phyloP scores from a whole-genome alignment of 2,113 vertebrate genomes.

The Cynoglossus semilaevis region DNA sequence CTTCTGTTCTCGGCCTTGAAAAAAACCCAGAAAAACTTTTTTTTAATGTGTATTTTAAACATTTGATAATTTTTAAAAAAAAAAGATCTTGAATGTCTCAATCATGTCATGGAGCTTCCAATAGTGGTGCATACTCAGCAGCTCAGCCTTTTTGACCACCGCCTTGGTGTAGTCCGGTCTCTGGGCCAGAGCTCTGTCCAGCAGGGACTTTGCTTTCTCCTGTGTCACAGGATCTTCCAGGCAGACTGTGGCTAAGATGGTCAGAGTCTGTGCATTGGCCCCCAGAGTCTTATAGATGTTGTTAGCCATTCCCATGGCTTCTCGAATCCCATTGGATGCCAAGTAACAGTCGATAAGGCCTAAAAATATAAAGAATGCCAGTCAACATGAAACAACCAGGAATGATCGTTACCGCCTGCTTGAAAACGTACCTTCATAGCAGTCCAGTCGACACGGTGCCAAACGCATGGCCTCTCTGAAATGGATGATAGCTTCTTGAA shows the following conservation, averaged over 20 bases:
- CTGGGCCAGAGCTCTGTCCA: slow-evolving; percentile 94
- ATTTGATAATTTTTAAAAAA: background rate
- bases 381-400: background rate
- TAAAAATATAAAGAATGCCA: slow-evolving; percentile 44
- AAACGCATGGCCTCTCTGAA: slow-evolving; percentile 95
- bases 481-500: slow-evolving; percentile 98
- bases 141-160: slow-evolving; percentile 96
- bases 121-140: slow-evolving; percentile 82
- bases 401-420: background rate
- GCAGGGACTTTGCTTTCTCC: slow-evolving; percentile 91
- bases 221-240: slow-evolving; percentile 95
- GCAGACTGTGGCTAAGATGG: slow-evolving; percentile 93
- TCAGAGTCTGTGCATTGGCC: slow-evolving; percentile 93
- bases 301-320: slow-evolving; percentile 98
- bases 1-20: slow-evolving; percentile 91
- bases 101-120: background rate
- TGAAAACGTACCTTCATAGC: slow-evolving; percentile 85
- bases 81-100: too few species aligned
- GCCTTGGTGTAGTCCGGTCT: slow-evolving; percentile 97
- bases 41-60: too few species aligned
- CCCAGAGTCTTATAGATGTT: slow-evolving; percentile 98
- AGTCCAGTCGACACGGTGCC: slow-evolving; percentile 92
- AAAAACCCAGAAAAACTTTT: too few species aligned
- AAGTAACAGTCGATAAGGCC: slow-evolving; percentile 97
- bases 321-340: slow-evolving; percentile 92